Base-by-base conservation (phyloP, 2,113 vertebrate species). In the Upupa epops region DNA sequence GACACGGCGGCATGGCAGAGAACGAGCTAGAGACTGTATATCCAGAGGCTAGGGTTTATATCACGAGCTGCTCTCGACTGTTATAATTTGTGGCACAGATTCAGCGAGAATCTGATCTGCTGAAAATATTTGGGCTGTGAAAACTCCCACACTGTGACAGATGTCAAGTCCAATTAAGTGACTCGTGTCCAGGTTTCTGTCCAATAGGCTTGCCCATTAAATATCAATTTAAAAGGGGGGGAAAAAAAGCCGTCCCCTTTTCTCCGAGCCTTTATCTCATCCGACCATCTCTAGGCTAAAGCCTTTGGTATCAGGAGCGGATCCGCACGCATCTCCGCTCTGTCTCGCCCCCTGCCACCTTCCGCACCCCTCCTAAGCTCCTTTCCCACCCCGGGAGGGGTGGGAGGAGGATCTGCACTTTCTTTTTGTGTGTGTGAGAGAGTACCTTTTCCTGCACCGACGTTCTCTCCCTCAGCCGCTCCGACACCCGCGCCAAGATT, bases 161-260 rank as follows among this genome's bases (percentile, higher is more conserved):
- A 97, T 98, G 97, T 97, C 97, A 98, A 97, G 97, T 97, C 97
- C 97, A 98, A 98, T 98, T 98, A 98, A 98, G 97, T 95, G 95
- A 96, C 97, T 97, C 96, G 89, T 97, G 96, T 97, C 97, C 97
- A 96, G 96, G 93, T 97, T 97, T 97, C 97, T 97, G 97, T 97
- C 97, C 97, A 97, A 98, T 98, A 97, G 97, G 97, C 97, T 97
- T 97, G 95, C 97, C 96, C 97, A 97, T 97, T 98, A 97, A 97
- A 98, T 97, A 97, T 96, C 97, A 97, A 97, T 98, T 98, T 97
- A 96, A 97, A 94, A 60, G 94, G 93, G 59, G 24, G 32, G 22
- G 17, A 48, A 48, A 52, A 96, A 97, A 97, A 96, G 95, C 96
- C 96, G 86, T 96, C 97, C 97, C 97, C 96, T 96, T 96, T 96